Evolutionary conservation across 2,113 vertebrate genomes (phyloP).

Genomic region (Callithrix jacchus): DNA sequence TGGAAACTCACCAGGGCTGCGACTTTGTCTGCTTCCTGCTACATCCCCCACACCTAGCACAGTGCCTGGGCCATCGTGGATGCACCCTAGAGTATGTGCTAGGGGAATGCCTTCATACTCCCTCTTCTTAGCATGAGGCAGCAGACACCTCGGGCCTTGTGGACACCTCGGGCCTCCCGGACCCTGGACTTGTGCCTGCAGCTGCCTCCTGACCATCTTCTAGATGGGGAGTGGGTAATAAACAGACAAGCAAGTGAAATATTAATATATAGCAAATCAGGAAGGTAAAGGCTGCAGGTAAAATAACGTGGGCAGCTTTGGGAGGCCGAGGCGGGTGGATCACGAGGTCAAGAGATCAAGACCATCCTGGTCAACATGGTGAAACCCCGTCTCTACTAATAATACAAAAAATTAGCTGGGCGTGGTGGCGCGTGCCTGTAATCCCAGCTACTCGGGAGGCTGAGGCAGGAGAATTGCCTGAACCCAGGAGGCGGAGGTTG

Average conservation of each 20-base stretch:
- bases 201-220: not conserved
- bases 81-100: not conserved
- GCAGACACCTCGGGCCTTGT: not conserved
- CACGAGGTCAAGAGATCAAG: too few relatives aligned
- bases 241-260: not conserved
- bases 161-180: not conserved
- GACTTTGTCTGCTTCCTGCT: not conserved
- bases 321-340: too few relatives aligned
- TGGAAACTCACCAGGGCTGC: rapidly evolving
- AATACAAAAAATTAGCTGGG: too few relatives aligned
- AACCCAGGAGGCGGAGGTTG: too few relatives aligned
- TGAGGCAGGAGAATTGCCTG: too few relatives aligned
- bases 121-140: rapidly evolving
- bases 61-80: not conserved
- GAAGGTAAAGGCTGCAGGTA: not conserved
- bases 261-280: not conserved
- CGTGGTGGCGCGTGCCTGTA: too few relatives aligned
- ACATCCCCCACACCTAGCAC: rapidly evolving
- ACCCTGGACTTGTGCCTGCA: not conserved
- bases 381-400: too few relatives aligned
- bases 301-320: too few relatives aligned
- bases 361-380: too few relatives aligned
- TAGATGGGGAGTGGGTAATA: not conserved
- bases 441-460: too few relatives aligned
- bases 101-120: rapidly evolving